Evolutionary conservation across 2,113 vertebrate genomes (phyloP), one percentile per base, ranked within the genome.

Genomic region (Riparia riparia): DNA sequence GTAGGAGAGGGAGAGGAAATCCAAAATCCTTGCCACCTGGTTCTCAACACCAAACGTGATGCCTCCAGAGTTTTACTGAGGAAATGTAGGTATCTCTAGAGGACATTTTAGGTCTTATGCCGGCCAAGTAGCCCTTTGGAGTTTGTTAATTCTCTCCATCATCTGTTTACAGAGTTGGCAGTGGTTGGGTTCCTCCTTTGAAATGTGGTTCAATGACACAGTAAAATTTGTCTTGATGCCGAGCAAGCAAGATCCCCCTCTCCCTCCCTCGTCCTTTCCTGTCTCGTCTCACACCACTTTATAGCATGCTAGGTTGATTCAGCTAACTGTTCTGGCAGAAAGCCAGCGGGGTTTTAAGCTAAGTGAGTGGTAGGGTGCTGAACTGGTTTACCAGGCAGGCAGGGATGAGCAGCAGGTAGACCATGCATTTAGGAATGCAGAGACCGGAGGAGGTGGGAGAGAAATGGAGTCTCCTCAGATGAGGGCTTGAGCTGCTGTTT

Each of bases 401-500:
- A 57, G 42, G 8, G 57, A 44, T 80, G 79, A 86, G 50, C n/a
- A 83, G 26, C 44, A 57, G 9, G 32, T 18, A 77, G 47, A 79
- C 18, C 39, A n/a, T 7, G 7, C n/a, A 17, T 54, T 51, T 34
- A 4, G 68, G 50, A 82, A 47, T 4, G 6, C 1, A 0, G 14
- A 19, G 3, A 47, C 42, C 0, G 0, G 70, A 79, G 32, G 34
- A 50, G 47, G 6, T 24, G 19, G 41, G 53, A 45, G 16, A 53
- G 54, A 70, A 60, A 39, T 53, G 26, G 28, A 9, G 7, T 47
- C 42, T 95, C 16, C 45, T 18, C 8, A 22, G 0, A 0, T 21
- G 49, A 51, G 17, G 39, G 28, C 34, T 83, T 34, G 58, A 73
- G 45, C 17, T 60, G 49, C 65, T 51, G 26, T 37, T 2, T 56